Evolutionary conservation across 2,113 vertebrate species (phyloP).

Genomic region (Isurus oxyrinchus): DNA sequence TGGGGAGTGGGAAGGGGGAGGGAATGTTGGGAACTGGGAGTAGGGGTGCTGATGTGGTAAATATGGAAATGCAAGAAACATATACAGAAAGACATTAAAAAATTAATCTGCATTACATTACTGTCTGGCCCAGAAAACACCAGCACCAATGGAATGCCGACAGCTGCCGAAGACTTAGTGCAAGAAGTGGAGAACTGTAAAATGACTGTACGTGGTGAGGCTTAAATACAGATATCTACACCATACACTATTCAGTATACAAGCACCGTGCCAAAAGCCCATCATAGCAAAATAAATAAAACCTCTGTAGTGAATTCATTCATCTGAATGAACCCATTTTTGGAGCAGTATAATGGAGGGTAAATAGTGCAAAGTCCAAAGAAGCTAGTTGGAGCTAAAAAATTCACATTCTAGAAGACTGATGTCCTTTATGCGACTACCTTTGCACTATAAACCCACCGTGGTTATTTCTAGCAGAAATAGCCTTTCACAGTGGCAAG

Average conservation of each 20-base stretch:
- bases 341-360: conserved; percentile 20
- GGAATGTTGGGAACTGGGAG: background rate
- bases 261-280: background rate
- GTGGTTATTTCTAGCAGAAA: background rate
- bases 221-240: background rate
- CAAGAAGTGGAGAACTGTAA: background rate
- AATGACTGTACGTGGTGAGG: background rate
- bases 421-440: background rate
- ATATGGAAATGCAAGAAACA: background rate
- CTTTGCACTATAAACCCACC: background rate
- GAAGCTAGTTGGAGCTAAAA: background rate
- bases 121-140: background rate
- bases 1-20: too few species aligned
- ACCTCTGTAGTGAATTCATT: conserved; percentile 13
- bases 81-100: background rate
- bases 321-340: conserved; percentile 28
- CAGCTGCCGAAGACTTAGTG: background rate
- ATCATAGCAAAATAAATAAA: conserved; percentile 1
- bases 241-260: background rate
- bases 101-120: background rate
- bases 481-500: background rate
- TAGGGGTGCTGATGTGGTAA: background rate
- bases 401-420: background rate
- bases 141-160: background rate
- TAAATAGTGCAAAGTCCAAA: conserved; percentile 10